Percentiles rank a stretch among this genome's conserved stretches.
These are phyloP conservation scores for Cinclus mexicanus DNA, from an alignment of 2,113 vertebrate species.

Conservation along the genomic window DNA sequence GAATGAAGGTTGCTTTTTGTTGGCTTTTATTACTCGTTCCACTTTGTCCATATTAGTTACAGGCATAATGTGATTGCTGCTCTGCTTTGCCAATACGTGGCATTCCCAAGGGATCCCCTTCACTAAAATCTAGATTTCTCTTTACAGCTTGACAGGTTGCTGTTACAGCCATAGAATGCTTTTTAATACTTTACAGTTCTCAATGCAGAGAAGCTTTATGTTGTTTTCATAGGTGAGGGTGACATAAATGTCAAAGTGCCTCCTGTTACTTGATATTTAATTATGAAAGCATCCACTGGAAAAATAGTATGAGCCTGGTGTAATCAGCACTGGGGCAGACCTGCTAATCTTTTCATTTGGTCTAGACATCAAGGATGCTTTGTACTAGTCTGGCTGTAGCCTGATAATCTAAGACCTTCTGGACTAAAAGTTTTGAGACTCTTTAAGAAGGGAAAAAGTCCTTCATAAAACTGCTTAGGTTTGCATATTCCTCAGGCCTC, in stretches of 20 bases:
- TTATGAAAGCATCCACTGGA: constrained; percentile 44
- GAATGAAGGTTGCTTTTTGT: neutral
- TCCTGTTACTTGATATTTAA: constrained; percentile 43
- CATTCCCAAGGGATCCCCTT: neutral
- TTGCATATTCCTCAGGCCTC: neutral
- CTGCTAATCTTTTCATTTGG: constrained; percentile 46
- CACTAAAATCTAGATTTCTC: neutral
- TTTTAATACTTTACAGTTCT: neutral
- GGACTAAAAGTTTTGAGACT: neutral
- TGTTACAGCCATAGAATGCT: neutral
- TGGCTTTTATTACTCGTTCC: constrained; percentile 27
- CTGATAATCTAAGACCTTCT: constrained; percentile 31
- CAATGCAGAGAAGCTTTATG: neutral
- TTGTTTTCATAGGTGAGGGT: constrained; percentile 27
- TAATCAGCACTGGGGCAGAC: constrained; percentile 21
- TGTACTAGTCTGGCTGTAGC: constrained; percentile 12
- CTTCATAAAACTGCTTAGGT: neutral
- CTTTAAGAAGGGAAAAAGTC: constrained; percentile 18
- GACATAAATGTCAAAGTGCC: constrained; percentile 15
- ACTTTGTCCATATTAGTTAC: constrained; percentile 19
- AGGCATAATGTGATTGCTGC: neutral
- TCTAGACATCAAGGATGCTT: constrained; percentile 52
- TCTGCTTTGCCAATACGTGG: neutral
- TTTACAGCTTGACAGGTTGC: neutral
- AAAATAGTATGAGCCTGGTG: neutral